A percentile compares a stretch with the other conserved stretches of the same genome.
These are phyloP conservation scores for Psophia crepitans DNA, from an alignment of 2,113 vertebrate species.

Conservation along the genomic window DNA sequence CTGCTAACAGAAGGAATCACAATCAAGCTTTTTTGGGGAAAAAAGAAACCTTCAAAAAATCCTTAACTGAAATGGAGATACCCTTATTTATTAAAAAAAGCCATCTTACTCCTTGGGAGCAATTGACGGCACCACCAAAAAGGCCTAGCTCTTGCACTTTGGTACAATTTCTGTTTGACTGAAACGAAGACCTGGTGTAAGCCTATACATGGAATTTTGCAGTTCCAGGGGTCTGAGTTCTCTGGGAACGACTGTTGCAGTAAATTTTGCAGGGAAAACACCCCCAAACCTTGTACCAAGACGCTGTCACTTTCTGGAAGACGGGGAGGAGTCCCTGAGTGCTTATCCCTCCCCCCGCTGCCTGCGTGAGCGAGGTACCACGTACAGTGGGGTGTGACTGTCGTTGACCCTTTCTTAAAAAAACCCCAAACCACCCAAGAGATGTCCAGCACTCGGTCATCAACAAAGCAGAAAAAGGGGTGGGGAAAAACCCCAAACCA, in stretches of 20 bases:
- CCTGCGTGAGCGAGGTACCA: no score
- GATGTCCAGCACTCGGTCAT: neutral
- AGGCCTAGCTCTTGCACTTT: neutral
- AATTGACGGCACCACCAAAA: neutral
- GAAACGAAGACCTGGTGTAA: neutral
- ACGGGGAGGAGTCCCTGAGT: neutral
- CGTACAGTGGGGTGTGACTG: neutral
- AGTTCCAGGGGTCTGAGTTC: neutral
- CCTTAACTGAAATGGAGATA: neutral
- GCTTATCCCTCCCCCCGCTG: neutral
- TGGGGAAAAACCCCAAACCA: neutral
- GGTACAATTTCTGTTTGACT: neutral
- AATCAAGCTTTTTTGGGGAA: neutral
- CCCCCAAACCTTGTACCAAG: neutral
- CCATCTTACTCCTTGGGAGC: neutral
- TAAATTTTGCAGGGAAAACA: neutral
- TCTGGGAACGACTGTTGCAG: neutral
- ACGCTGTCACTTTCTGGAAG: neutral
- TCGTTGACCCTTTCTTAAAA: no score
- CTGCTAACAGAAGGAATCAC: neutral
- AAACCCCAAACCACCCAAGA: no score
- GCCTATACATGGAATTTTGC: neutral
- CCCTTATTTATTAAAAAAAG: neutral
- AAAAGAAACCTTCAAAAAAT: neutral
- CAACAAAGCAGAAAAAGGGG: neutral